Conservation (phyloP, 2,888 invertebrate genomes). For the Lasioglossum morio region DNA sequence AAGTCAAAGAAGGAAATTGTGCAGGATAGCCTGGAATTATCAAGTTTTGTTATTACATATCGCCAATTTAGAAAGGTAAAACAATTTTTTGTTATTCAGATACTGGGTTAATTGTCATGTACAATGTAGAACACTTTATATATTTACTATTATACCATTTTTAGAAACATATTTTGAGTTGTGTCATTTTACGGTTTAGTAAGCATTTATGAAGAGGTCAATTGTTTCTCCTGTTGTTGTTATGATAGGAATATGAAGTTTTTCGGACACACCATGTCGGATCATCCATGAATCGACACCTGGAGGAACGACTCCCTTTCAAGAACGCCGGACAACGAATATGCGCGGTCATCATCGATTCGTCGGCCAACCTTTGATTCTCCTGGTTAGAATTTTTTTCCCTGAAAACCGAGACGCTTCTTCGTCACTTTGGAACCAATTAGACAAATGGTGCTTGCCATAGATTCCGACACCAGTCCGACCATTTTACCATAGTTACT, state of each 20-base stretch:
- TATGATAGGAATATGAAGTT: no score
- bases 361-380: slow-evolving; percentile 63
- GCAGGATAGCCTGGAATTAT: no score
- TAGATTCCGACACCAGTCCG: slow-evolving; percentile 27
- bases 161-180: no score
- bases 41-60: no score
- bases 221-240: slow-evolving; percentile 65
- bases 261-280: no score
- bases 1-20: no score
- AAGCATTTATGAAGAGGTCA: background rate
- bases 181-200: background rate
- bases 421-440: slow-evolving; percentile 63
- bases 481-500: slow-evolving; percentile 15
- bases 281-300: slow-evolving; percentile 83
- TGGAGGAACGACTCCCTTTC: slow-evolving; percentile 76
- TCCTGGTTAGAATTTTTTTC: slow-evolving; percentile 28
- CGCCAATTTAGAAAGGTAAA: no score
- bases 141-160: no score
- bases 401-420: slow-evolving; percentile 30
- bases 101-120: no score
- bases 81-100: no score
- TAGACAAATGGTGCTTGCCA: slow-evolving; percentile 55
- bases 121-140: no score
- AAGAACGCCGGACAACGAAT: slow-evolving; percentile 77
- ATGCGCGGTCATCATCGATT: slow-evolving; percentile 79